Conservation (phyloP, 2,888 invertebrate species). For the Spisula solida region DNA sequence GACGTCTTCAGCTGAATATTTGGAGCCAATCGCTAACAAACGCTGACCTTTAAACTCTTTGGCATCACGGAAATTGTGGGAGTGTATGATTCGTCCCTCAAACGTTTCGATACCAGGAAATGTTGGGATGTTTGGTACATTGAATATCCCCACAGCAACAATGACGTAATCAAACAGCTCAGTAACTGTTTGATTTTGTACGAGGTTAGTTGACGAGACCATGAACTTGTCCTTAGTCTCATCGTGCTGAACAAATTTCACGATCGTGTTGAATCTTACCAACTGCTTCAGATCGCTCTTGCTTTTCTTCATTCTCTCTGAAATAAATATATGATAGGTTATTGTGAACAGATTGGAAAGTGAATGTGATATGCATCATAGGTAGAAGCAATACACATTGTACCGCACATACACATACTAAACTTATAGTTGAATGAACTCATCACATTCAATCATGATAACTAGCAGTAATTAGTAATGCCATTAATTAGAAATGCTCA, state of each 20-base stretch:
- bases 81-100: constrained; percentile 60
- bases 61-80: constrained; percentile 63
- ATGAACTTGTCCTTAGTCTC: constrained; percentile 55
- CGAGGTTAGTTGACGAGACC: constrained; percentile 51
- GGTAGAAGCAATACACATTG: too few relatives aligned
- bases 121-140: constrained; percentile 52
- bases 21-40: constrained; percentile 57
- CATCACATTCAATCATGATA: too few relatives aligned
- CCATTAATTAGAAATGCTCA: too few relatives aligned
- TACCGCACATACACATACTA: too few relatives aligned
- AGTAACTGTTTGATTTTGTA: not conserved
- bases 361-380: too few relatives aligned
- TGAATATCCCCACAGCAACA: constrained; percentile 61
- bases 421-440: too few relatives aligned
- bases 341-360: too few relatives aligned
- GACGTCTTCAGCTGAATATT: constrained; percentile 63
- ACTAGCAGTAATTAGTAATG: too few relatives aligned
- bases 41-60: constrained; percentile 54
- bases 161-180: constrained; percentile 60
- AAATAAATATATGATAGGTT: not conserved
- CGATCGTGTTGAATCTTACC: constrained; percentile 47
- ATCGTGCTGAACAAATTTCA: constrained; percentile 52
- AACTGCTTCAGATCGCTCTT: constrained; percentile 22
- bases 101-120: constrained; percentile 61
- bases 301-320: constrained; percentile 31